Conservation (phyloP, 2,113 vertebrate genomes). For the Gavialis gangeticus region DNA sequence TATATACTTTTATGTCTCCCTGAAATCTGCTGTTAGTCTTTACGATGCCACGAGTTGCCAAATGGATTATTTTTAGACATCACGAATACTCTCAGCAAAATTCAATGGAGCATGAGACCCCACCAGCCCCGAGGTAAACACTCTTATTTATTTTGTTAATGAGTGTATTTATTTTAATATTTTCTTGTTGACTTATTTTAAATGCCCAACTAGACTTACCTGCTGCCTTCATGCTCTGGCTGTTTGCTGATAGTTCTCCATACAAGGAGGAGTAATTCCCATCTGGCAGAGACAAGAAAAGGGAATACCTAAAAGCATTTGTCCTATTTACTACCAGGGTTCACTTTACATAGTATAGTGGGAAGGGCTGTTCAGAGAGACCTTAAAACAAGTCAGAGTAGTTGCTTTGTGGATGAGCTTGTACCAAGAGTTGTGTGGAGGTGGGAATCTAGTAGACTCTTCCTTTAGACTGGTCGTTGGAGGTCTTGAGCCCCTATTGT, state of each 20-base stretch:
- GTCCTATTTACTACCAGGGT: background rate
- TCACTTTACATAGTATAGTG: background rate
- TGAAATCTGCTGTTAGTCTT: background rate
- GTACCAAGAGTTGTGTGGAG: background rate
- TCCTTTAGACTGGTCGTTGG: background rate
- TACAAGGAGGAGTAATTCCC: background rate
- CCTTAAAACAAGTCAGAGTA: background rate
- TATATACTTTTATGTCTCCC: background rate
- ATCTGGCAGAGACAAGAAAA: background rate
- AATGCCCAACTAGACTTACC: background rate
- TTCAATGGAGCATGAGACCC: background rate
- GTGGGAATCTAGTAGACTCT: background rate
- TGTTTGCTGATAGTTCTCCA: background rate
- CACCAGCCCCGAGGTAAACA: background rate
- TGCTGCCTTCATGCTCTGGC: background rate
- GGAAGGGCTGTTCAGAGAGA: background rate
- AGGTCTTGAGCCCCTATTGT: background rate
- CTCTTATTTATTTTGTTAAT: background rate
- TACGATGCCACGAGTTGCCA: background rate
- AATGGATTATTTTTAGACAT: background rate
- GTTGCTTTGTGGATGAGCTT: background rate
- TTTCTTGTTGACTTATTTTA: background rate
- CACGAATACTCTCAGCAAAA: background rate
- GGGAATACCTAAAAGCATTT: background rate
- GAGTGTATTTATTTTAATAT: background rate